Evolutionary conservation across 2,797 vertebrate genomes (phyloP).

Genomic region (Sebastiscus albofasciatus): DNA sequence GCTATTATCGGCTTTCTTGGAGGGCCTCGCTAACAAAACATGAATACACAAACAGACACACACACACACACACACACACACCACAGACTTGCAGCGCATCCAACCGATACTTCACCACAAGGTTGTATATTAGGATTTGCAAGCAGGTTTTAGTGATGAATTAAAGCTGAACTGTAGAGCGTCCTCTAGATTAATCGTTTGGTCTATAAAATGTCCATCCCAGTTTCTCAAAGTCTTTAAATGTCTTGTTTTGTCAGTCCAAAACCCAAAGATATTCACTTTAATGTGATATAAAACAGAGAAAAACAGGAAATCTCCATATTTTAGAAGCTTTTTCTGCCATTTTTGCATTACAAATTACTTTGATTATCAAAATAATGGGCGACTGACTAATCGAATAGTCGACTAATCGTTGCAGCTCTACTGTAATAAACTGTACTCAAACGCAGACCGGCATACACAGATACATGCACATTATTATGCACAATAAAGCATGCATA

Average conservation of each 20-base stretch:
- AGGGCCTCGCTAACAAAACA: constrained; percentile 43
- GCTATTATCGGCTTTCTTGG: constrained; percentile 68
- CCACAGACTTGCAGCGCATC: constrained; percentile 19
- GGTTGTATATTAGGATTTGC: background rate
- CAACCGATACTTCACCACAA: background rate
- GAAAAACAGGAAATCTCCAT: too few species aligned
- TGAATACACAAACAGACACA: constrained; percentile 46
- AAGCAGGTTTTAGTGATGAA: background rate
- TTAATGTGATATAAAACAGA: too few species aligned
- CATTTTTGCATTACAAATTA: too few species aligned
- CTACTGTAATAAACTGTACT: background rate
- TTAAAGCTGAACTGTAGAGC: background rate
- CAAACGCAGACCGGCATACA: background rate
- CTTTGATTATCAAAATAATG: too few species aligned
- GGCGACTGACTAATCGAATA: too few species aligned
- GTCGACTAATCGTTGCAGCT: rapidly evolving
- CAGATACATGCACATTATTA: background rate
- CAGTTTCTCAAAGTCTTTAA: too few species aligned
- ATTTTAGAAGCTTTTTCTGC: too few species aligned
- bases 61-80: constrained; percentile 39
- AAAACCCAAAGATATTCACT: background rate
- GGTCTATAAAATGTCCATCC: too few species aligned
- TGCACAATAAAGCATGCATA: background rate
- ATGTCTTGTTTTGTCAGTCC: too few species aligned
- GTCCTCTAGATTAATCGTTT: too few species aligned